Percentiles rank a stretch among this genome's conserved stretches.
Evolutionary conservation across 2,888 invertebrate species (phyloP).

Genomic region (Acleris emargana): DNA sequence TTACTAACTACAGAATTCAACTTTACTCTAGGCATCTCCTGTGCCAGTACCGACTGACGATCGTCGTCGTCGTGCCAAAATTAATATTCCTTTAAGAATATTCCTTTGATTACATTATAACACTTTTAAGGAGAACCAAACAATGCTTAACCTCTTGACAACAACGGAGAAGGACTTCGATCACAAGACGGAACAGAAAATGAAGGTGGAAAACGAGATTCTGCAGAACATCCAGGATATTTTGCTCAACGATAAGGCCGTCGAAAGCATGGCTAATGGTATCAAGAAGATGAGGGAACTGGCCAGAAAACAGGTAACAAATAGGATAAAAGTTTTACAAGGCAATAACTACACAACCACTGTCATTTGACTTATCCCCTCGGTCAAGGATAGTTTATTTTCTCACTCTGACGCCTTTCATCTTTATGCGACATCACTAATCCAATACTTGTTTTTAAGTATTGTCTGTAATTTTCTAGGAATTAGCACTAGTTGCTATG

Average conservation of each 20-base stretch:
- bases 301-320: conserved; percentile 73
- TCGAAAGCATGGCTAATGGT: conserved; percentile 79
- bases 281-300: conserved; percentile 78
- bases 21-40: no score
- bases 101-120: neutral
- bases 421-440: no score
- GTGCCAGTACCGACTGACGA: no score
- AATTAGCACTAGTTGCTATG: conserved; percentile 77
- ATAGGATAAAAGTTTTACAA: neutral
- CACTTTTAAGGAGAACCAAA: conserved; percentile 75
- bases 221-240: conserved; percentile 86
- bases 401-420: neutral
- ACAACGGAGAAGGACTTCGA: conserved; percentile 72
- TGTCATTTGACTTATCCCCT: no score
- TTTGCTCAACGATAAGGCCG: conserved; percentile 87
- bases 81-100: no score
- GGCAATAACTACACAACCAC: no score
- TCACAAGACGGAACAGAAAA: conserved; percentile 79
- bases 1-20: no score
- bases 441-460: neutral
- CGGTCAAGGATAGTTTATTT: no score
- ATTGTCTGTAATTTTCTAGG: conserved; percentile 55
- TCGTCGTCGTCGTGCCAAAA: no score
- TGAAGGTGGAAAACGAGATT: conserved; percentile 86
- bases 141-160: conserved; percentile 65